A percentile compares a stretch with the other conserved stretches of the same genome.
phyloP scores from a whole-genome alignment of 2,113 vertebrate species.

The Gymnorhina tibicen region DNA sequence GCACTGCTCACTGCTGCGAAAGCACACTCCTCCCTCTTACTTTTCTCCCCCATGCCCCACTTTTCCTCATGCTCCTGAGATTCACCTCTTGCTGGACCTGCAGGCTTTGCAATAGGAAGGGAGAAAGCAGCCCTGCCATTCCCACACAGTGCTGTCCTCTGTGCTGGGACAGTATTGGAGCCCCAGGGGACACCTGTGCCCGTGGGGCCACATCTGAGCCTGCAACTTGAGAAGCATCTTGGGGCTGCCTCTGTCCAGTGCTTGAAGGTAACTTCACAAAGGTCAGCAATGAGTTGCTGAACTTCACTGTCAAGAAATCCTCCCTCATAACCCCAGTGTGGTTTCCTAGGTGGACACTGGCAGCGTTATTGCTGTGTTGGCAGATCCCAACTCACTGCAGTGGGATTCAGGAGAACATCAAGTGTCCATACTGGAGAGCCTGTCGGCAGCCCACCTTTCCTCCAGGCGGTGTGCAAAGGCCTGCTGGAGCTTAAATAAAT shows the following conservation, averaged over 20 bases:
- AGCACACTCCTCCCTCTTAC: background rate
- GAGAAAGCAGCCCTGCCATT: background rate
- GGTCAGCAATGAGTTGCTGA: background rate
- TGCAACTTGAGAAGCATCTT: background rate
- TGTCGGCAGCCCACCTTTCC: background rate
- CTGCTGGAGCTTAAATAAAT: conserved; percentile 36
- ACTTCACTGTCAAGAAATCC: background rate
- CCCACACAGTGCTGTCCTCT: background rate
- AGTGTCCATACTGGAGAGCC: background rate
- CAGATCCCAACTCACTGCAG: rapidly evolving
- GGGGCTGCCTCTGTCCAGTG: background rate
- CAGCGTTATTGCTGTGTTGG: background rate
- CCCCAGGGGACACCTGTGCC: background rate
- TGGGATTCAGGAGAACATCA: background rate
- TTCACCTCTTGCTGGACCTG: background rate
- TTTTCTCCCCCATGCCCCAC: rapidly evolving
- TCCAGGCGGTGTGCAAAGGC: background rate
- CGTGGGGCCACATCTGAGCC: background rate
- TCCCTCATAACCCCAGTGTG: rapidly evolving
- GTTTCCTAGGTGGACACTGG: background rate
- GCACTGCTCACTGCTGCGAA: background rate
- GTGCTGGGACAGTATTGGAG: background rate
- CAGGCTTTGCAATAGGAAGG: background rate
- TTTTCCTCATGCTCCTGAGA: background rate
- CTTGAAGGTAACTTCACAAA: background rate